phyloP scores from a whole-genome alignment of 2,888 invertebrate species.

The Nesidiocoris tenuis region DNA sequence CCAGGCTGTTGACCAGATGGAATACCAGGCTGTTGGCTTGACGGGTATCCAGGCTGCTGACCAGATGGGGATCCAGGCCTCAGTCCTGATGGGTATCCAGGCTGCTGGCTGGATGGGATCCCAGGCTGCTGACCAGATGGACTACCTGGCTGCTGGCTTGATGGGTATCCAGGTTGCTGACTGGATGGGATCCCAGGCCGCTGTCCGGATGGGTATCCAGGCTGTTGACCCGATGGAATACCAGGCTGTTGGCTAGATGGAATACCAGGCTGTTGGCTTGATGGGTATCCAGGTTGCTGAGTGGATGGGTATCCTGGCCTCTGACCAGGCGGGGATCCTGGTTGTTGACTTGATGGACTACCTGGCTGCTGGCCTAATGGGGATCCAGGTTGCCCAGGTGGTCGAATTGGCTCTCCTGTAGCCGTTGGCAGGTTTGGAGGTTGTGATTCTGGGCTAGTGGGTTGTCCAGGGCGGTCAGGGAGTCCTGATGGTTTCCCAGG shows the following conservation, averaged over 20 bases:
- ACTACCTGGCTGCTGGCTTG: constrained; percentile 47
- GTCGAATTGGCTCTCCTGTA: too few relatives aligned
- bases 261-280: constrained; percentile 31
- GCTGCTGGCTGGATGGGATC: constrained; percentile 53
- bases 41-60: constrained; percentile 30
- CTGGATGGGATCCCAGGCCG: not conserved
- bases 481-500: constrained; percentile 43
- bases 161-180: too few relatives aligned
- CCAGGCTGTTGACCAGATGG: constrained; percentile 52
- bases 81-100: constrained; percentile 27
- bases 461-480: too few relatives aligned
- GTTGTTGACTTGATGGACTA: constrained; percentile 35
- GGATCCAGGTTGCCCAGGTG: constrained; percentile 52
- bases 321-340: constrained; percentile 28
- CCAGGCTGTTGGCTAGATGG: not conserved
- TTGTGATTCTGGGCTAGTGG: too few relatives aligned
- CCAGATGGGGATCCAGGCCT: constrained; percentile 39
- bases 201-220: constrained; percentile 48
- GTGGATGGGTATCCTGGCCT: not conserved
- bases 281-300: constrained; percentile 38
- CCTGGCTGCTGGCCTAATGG: constrained; percentile 29
- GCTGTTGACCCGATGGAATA: constrained; percentile 42
- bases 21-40: not conserved
- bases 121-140: too few relatives aligned
- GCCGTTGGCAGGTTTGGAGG: too few relatives aligned